Percentiles rank a stretch among this genome's conserved stretches.
Evolutionary conservation across 2,797 vertebrate genomes (phyloP).

Genomic region (Sebastes trivittatus): DNA sequence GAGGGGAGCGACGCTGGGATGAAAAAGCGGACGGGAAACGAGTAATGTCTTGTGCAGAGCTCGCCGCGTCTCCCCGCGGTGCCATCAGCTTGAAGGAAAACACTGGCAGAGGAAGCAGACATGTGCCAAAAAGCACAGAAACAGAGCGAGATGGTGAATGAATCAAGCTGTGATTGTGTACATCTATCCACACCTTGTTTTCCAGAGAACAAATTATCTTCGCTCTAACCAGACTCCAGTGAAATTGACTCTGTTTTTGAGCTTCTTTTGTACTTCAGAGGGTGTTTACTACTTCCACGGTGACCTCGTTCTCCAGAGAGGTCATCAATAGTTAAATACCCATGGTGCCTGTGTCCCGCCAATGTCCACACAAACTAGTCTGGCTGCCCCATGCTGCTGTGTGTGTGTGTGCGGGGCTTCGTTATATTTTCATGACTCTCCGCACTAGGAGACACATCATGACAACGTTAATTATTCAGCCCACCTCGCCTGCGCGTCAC

Average conservation of each 20-base stretch:
- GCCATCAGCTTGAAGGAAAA: slow-evolving; percentile 58
- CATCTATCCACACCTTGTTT: slow-evolving; percentile 2
- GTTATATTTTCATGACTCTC: slow-evolving; percentile 81
- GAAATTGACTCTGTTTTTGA: background rate
- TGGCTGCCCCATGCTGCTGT: slow-evolving; percentile 5
- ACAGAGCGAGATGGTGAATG: background rate
- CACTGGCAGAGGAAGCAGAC: slow-evolving; percentile 25
- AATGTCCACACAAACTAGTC: slow-evolving; percentile 42
- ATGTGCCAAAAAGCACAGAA: slow-evolving; percentile 21
- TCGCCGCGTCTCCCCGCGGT: slow-evolving; percentile 69
- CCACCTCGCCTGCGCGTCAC: slow-evolving; percentile 9
- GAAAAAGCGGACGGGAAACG: slow-evolving; percentile 11
- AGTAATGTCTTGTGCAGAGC: slow-evolving; percentile 66
- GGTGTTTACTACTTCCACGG: slow-evolving; percentile 3
- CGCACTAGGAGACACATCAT: slow-evolving; percentile 71
- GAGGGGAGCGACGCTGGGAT: slow-evolving; percentile 25
- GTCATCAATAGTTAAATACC: slow-evolving; percentile 81
- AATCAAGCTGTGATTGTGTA: background rate
- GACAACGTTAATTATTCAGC: slow-evolving; percentile 80
- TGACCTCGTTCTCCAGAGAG: slow-evolving; percentile 61
- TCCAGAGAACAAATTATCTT: background rate
- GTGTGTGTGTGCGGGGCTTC: slow-evolving; percentile 32
- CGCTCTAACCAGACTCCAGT: background rate
- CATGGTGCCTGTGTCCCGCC: slow-evolving; percentile 37
- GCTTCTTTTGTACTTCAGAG: background rate